Conservation (phyloP, 1,140 invertebrate genomes). For the Apocrypta bakeri region DNA sequence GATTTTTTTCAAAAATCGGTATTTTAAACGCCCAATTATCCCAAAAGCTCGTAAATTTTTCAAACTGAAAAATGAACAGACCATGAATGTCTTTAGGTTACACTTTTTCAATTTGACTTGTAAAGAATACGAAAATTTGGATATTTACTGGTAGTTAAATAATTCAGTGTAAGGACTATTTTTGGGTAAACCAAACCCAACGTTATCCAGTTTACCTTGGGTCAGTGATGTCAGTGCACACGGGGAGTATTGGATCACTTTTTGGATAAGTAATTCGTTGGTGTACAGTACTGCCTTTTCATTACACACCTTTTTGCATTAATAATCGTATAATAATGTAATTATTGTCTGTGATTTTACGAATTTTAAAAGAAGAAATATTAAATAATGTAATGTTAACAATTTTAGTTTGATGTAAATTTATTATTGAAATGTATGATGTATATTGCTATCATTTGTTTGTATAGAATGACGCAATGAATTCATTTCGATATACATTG, state of each 20-base stretch:
- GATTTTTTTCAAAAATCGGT: slow-evolving; percentile 26
- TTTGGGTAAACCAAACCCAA: slow-evolving; percentile 42
- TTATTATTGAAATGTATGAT: no score
- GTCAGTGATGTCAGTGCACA: slow-evolving; percentile 52
- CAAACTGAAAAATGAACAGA: slow-evolving; percentile 32
- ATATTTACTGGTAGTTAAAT: slow-evolving; percentile 48
- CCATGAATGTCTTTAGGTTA: background rate
- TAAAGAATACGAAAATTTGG: background rate
- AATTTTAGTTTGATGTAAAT: no score
- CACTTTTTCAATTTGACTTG: background rate
- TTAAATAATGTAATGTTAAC: no score
- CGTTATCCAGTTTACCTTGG: slow-evolving; percentile 21
- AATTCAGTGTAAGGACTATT: slow-evolving; percentile 46
- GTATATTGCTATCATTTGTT: no score
- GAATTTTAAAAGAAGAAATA: no score
- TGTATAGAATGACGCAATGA: no score
- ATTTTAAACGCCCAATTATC: slow-evolving; percentile 28
- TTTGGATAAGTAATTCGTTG: slow-evolving; percentile 35
- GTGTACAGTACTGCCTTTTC: slow-evolving; percentile 54
- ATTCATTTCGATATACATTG: no score
- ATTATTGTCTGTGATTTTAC: no score
- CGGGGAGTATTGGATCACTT: slow-evolving; percentile 24
- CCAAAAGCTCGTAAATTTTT: slow-evolving; percentile 30
- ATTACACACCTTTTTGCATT: slow-evolving; percentile 49
- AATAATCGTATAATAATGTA: background rate